These are phyloP conservation scores for Achatina immaculata DNA, from an alignment of 1,140 invertebrate species.

Conservation along the genomic window DNA sequence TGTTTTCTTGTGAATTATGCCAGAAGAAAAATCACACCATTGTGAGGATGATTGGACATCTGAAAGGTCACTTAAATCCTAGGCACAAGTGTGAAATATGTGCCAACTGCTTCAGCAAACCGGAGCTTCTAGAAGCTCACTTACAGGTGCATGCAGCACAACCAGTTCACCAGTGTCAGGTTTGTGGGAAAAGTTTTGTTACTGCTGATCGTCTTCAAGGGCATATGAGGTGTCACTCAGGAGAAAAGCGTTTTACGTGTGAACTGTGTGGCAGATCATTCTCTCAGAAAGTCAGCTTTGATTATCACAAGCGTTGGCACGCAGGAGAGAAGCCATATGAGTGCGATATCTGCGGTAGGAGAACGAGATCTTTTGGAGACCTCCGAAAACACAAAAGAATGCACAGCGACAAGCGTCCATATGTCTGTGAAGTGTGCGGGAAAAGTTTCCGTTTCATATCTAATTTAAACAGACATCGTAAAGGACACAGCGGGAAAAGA, in stretches of 20 bases:
- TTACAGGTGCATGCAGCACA: constrained; percentile 63
- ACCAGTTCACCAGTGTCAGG: constrained; percentile 78
- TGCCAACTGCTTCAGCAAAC: constrained; percentile 79
- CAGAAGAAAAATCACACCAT: background rate
- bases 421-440: constrained; percentile 26
- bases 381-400: constrained; percentile 68
- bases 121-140: constrained; percentile 83
- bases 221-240: constrained; percentile 90
- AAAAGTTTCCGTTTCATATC: constrained; percentile 21
- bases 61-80: constrained; percentile 13
- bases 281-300: constrained; percentile 81
- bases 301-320: constrained; percentile 76
- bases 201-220: constrained; percentile 93
- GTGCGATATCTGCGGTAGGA: constrained; percentile 71
- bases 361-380: constrained; percentile 71
- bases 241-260: constrained; percentile 95
- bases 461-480: constrained; percentile 9
- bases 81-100: constrained; percentile 78
- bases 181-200: constrained; percentile 91
- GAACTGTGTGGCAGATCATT: constrained; percentile 85
- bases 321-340: constrained; percentile 57
- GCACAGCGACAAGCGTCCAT: constrained; percentile 7
- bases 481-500: constrained; percentile 23
- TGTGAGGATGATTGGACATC: constrained; percentile 1
- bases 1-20: constrained; percentile 2